Conservation (phyloP, 1,140 invertebrate genomes). For the Ptiloglossa arizonensis region DNA sequence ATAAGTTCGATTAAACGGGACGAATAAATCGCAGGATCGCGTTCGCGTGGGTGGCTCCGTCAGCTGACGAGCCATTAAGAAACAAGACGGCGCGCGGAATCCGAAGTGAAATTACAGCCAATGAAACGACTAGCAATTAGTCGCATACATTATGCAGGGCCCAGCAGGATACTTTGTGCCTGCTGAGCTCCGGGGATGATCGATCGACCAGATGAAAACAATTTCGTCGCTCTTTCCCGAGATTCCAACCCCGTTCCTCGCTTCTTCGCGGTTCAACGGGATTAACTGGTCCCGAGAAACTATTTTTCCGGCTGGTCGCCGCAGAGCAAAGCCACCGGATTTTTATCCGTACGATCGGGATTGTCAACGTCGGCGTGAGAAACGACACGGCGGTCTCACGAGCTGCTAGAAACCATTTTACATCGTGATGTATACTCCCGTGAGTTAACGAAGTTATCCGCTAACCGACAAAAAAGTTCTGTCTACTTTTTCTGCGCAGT, state of each 20-base stretch:
- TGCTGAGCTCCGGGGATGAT: conserved; percentile 40
- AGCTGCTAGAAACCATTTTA: not conserved
- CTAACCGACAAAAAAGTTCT: no score
- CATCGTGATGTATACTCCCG: not conserved
- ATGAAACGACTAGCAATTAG: conserved; percentile 52
- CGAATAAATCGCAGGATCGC: conserved; percentile 25
- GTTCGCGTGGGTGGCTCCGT: conserved; percentile 29
- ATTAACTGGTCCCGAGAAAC: conserved; percentile 39
- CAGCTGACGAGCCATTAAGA: conserved; percentile 36
- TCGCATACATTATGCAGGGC: conserved; percentile 42
- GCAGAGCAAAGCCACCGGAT: conserved; percentile 6
- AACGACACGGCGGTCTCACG: not conserved
- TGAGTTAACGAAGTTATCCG: not conserved
- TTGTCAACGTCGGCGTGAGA: not conserved
- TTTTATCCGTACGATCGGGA: conserved; percentile 20
- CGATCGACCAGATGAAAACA: conserved; percentile 42
- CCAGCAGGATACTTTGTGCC: conserved; percentile 20
- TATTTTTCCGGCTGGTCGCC: conserved; percentile 16
- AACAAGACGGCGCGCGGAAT: conserved; percentile 30
- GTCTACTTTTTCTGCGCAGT: no score
- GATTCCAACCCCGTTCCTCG: not conserved
- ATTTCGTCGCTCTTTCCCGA: conserved; percentile 26
- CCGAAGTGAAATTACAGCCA: conserved; percentile 46
- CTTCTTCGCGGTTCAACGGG: conserved; percentile 2
- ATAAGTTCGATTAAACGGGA: conserved; percentile 29